Conservation (phyloP, 2,113 vertebrate genomes). For the Nyctibius bracteatus region DNA sequence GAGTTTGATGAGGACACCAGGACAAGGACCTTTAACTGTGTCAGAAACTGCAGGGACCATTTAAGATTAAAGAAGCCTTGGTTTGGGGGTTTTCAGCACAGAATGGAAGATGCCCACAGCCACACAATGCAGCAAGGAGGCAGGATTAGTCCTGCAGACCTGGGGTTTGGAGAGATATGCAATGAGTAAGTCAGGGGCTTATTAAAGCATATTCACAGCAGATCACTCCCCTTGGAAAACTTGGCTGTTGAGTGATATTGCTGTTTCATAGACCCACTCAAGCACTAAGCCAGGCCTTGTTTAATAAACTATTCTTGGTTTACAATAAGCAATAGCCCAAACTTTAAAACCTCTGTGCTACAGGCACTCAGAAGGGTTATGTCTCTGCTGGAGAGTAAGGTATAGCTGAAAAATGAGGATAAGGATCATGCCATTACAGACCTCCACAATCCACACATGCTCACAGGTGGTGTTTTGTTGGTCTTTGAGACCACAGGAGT, state of each 20-base stretch:
- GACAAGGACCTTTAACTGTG: background rate
- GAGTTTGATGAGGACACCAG: background rate
- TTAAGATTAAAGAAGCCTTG: background rate
- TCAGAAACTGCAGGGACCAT: background rate
- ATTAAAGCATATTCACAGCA: background rate
- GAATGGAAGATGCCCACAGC: background rate
- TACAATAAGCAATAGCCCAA: background rate
- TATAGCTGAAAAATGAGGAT: background rate
- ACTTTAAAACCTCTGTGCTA: background rate
- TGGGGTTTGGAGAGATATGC: background rate
- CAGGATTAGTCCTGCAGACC: background rate
- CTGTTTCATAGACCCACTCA: background rate
- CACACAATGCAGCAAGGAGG: background rate
- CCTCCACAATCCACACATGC: accelerated
- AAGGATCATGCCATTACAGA: background rate
- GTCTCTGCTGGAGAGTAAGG: background rate
- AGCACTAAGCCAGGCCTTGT: background rate
- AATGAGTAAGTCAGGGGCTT: background rate
- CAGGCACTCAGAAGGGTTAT: background rate
- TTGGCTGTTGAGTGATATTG: background rate
- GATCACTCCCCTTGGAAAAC: background rate
- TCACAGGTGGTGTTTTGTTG: background rate
- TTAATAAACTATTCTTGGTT: background rate
- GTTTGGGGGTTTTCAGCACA: background rate
- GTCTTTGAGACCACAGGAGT: background rate